These are phyloP conservation scores for Polypedilum pembai DNA, from an alignment of 1,140 invertebrate species.

Conservation along the genomic window DNA sequence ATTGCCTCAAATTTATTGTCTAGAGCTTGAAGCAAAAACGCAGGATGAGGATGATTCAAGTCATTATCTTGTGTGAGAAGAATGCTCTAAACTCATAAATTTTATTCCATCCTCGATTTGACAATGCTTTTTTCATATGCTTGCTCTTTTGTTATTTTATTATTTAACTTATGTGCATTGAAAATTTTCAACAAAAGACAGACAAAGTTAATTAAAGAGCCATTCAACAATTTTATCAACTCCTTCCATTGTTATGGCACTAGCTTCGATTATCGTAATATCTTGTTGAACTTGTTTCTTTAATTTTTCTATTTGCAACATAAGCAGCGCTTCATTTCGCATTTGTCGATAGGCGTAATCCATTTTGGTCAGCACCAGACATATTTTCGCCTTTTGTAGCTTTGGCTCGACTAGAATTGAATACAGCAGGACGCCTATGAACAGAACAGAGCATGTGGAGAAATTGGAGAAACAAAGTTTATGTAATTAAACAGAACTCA, in stretches of 20 bases:
- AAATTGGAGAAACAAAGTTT: conserved; percentile 16
- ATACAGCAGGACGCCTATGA: conserved; percentile 55
- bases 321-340: conserved; percentile 70
- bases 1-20: conserved; percentile 13
- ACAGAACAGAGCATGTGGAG: background rate
- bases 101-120: background rate
- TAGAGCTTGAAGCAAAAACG: background rate
- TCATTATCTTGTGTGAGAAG: background rate
- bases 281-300: conserved; percentile 56
- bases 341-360: conserved; percentile 74
- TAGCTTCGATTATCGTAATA: conserved; percentile 61
- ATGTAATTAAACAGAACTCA: conserved; percentile 3
- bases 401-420: conserved; percentile 62
- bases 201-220: conserved; percentile 39
- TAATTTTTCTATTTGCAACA: conserved; percentile 59
- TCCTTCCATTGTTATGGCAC: conserved; percentile 61
- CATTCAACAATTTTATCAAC: conserved; percentile 57
- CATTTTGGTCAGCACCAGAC: conserved; percentile 71
- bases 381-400: conserved; percentile 56
- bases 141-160: background rate
- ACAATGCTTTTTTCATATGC: background rate
- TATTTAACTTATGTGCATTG: background rate
- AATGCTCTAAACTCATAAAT: conserved; percentile 18
- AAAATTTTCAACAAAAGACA: background rate
- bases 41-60: background rate